Percentiles rank a stretch among this genome's conserved stretches.
Conservation (phyloP, 2,797 vertebrate species). For the Gymnoscopelus braueri region DNA sequence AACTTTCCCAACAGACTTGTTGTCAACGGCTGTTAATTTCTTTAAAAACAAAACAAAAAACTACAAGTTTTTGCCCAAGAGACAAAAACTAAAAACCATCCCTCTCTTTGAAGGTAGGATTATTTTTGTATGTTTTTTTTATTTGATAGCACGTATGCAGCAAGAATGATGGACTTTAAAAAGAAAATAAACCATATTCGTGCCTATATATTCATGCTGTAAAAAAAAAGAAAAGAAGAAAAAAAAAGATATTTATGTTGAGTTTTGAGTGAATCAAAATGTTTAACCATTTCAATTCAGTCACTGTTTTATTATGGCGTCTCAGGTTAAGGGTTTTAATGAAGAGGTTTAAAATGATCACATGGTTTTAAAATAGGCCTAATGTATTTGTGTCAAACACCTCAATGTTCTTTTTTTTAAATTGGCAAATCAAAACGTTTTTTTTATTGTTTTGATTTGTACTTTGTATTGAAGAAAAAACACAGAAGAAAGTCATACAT, state of each 20-base stretch:
- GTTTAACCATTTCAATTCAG: conserved; percentile 67
- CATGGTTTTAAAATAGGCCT: conserved; percentile 71
- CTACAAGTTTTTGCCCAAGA: conserved; percentile 58
- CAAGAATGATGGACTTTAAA: conserved; percentile 74
- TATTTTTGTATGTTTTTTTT: conserved; percentile 86
- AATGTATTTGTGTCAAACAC: conserved; percentile 82
- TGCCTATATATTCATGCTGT: conserved; percentile 85
- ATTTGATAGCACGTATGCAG: conserved; percentile 70
- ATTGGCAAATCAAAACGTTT: conserved; percentile 71
- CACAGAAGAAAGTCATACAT: conserved; percentile 74
- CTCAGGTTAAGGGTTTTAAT: conserved; percentile 80
- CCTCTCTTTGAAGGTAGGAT: conserved; percentile 90
- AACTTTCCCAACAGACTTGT: conserved; percentile 87
- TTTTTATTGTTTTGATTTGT: conserved; percentile 87
- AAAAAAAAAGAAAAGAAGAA: conserved; percentile 51
- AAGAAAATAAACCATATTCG: conserved; percentile 63
- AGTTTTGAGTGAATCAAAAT: conserved; percentile 67
- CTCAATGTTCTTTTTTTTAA: conserved; percentile 68
- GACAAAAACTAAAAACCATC: conserved; percentile 65
- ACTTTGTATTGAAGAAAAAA: conserved; percentile 88
- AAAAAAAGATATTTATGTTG: conserved; percentile 77
- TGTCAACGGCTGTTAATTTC: conserved; percentile 87
- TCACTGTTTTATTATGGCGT: conserved; percentile 75
- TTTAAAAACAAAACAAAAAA: conserved; percentile 25
- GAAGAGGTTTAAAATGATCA: conserved; percentile 78